phyloP scores from a whole-genome alignment of 92 coral and sea anemone genomes.

The Bergia puertoricense region DNA sequence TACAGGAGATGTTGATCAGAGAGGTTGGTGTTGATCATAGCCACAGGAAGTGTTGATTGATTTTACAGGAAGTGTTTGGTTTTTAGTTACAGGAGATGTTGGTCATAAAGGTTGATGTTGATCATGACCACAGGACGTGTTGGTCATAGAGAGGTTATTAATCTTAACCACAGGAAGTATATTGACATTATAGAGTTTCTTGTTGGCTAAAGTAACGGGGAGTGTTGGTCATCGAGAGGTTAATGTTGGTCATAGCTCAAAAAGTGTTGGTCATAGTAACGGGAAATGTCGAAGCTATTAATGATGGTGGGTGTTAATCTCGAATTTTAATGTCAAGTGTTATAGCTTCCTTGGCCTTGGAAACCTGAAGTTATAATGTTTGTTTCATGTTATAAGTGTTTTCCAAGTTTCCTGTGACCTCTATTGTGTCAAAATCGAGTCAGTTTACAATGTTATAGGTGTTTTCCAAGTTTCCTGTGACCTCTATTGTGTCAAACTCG shows the following conservation, averaged over 20 bases:
- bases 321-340: too few species aligned
- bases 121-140: not conserved
- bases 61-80: not conserved
- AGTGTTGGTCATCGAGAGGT: not conserved
- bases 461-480: slow-evolving; percentile 46
- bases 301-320: not conserved
- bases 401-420: too few species aligned
- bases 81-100: not conserved
- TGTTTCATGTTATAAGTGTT: not conserved
- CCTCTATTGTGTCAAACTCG: not conserved
- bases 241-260: not conserved
- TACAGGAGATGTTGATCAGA: too few species aligned
- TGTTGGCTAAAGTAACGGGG: not conserved
- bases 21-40: not conserved
- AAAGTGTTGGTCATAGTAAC: not conserved
- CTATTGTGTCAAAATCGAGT: not conserved
- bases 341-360: not conserved
- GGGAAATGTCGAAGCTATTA: not conserved
- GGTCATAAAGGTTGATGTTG: not conserved
- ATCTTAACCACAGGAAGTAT: not conserved
- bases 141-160: not conserved
- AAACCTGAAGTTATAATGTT: not conserved
- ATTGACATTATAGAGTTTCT: too few species aligned
- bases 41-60: not conserved
- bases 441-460: slow-evolving; percentile 46